A percentile compares a stretch with the other conserved stretches of the same genome.
Conservation (phyloP, 2,797 vertebrate genomes). For the Rhinella marina region DNA sequence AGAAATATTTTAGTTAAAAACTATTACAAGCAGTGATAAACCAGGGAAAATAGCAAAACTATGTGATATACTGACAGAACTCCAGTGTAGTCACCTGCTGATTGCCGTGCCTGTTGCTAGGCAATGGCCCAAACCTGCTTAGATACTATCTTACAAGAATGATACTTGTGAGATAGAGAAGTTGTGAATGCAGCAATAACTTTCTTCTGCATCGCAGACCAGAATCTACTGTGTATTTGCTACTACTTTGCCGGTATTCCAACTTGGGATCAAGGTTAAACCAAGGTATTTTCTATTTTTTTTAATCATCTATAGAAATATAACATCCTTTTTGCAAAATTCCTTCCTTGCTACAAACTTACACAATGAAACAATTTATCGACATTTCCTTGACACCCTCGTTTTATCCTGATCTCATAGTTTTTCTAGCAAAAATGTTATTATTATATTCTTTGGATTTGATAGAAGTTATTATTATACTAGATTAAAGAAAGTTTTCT, state of each 20-base stretch:
- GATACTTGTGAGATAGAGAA: neutral
- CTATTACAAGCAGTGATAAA: neutral
- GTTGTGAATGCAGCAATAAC: neutral
- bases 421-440: conserved; percentile 23
- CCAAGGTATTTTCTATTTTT: neutral
- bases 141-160: neutral
- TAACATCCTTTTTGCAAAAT: conserved; percentile 7
- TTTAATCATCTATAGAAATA: conserved; percentile 18
- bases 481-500: conserved; percentile 41
- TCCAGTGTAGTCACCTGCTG: neutral
- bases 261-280: conserved; percentile 5
- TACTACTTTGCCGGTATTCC: neutral
- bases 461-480: conserved; percentile 36
- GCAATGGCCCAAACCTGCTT: neutral
- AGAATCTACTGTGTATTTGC: neutral
- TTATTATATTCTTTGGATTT: conserved; percentile 33
- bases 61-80: neutral
- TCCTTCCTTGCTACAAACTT: neutral
- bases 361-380: conserved; percentile 25
- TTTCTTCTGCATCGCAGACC: neutral
- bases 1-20: neutral
- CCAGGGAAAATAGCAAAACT: neutral
- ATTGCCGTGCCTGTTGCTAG: neutral
- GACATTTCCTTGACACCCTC: conserved; percentile 5
- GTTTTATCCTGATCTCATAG: neutral